Conservation (phyloP, 92 coral and sea anemone genomes). For the Heteractis magnifica region DNA sequence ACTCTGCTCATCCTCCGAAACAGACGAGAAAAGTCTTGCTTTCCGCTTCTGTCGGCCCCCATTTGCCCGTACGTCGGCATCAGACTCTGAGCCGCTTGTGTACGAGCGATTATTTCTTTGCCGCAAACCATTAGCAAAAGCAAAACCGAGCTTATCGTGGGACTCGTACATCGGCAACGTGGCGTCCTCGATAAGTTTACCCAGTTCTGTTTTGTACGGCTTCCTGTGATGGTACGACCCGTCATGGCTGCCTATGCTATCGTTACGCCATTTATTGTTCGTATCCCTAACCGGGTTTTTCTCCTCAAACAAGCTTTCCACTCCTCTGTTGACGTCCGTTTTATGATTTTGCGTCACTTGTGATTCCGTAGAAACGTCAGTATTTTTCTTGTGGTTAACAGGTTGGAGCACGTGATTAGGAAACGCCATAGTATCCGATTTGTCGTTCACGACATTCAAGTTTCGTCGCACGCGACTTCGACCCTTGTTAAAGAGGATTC, state of each 20-base stretch:
- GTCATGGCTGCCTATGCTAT: slow-evolving; percentile 59
- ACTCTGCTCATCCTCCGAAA: slow-evolving; percentile 91
- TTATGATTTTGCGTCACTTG: slow-evolving; percentile 74
- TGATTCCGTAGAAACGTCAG: slow-evolving; percentile 66
- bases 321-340: slow-evolving; percentile 58
- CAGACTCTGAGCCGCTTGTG: slow-evolving; percentile 97
- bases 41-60: slow-evolving; percentile 86
- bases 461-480: slow-evolving; percentile 88
- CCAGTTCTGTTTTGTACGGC: slow-evolving; percentile 81
- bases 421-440: slow-evolving; percentile 32
- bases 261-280: slow-evolving; percentile 63
- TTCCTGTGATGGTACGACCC: slow-evolving; percentile 56
- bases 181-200: slow-evolving; percentile 86
- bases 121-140: slow-evolving; percentile 80
- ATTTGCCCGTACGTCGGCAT: slow-evolving; percentile 62
- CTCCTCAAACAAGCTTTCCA: slow-evolving; percentile 71
- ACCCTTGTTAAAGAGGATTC: slow-evolving; percentile 94
- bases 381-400: slow-evolving; percentile 56
- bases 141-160: slow-evolving; percentile 67
- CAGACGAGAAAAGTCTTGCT: slow-evolving; percentile 66
- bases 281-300: slow-evolving; percentile 57
- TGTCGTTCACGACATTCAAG: slow-evolving; percentile 71
- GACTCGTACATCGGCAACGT: slow-evolving; percentile 86
- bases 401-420: slow-evolving; percentile 68
- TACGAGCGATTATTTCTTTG: slow-evolving; percentile 90